These are phyloP conservation scores for Acleris laterana DNA, from an alignment of 2,888 invertebrate genomes.

Conservation along the genomic window DNA sequence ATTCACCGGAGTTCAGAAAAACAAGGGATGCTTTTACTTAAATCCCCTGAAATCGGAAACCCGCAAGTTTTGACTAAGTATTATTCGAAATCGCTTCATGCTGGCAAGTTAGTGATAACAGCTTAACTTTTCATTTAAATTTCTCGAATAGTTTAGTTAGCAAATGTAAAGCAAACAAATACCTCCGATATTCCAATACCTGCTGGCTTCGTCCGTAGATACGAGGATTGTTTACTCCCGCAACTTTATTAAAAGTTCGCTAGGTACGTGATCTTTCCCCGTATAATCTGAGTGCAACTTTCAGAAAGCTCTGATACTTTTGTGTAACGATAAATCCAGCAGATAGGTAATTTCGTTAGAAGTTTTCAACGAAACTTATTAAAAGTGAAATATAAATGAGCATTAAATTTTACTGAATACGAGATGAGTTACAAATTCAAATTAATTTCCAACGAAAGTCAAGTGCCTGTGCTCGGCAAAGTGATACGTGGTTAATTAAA, in stretches of 20 bases:
- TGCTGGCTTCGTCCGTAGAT: conserved; percentile 15
- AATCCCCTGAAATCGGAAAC: neutral
- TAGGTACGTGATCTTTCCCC: conserved; percentile 54
- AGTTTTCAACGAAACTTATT: conserved; percentile 19
- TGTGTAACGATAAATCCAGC: conserved; percentile 7
- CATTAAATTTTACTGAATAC: conserved; percentile 21
- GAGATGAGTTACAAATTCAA: conserved; percentile 44
- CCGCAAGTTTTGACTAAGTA: conserved; percentile 4
- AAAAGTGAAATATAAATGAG: conserved; percentile 31
- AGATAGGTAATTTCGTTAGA: conserved; percentile 22
- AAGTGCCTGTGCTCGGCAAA: conserved; percentile 46
- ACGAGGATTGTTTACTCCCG: conserved; percentile 43
- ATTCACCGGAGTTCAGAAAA: neutral
- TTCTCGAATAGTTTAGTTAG: conserved; percentile 31
- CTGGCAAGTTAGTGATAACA: conserved; percentile 20
- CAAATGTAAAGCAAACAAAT: conserved; percentile 33
- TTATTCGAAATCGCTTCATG: neutral
- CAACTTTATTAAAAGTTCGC: conserved; percentile 64
- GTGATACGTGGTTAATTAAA: conserved; percentile 60
- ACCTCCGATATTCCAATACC: conserved; percentile 22
- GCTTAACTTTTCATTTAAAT: conserved; percentile 32
- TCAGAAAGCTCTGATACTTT: conserved; percentile 33
- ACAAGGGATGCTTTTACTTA: neutral
- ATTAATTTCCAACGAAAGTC: conserved; percentile 52
- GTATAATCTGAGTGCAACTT: conserved; percentile 43